Base-by-base conservation (phyloP, 2,113 vertebrate genomes). In the Oceanodroma tethys region DNA sequence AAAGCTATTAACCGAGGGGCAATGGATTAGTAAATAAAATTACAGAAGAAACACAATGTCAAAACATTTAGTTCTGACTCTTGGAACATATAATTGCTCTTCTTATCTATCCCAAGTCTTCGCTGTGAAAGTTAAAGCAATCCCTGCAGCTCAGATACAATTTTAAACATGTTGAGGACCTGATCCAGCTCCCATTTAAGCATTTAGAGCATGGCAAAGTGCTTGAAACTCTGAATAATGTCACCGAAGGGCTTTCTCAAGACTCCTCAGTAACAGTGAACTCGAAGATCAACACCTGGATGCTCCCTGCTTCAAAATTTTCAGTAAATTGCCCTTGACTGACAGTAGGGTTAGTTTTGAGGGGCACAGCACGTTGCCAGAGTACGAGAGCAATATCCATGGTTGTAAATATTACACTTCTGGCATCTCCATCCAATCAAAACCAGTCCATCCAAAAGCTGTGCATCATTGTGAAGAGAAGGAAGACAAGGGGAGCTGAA, bases 21-120 rank as follows among this genome's bases (percentile, higher is more conserved):
- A 95, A 88, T 32, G 80, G 63, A 74, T 92, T 95, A 88, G 91
- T 94, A 90, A 94, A 93, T 96, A 92, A 95, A 92, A 62, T 81
- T 68, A 86, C 72, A 86, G 67, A 65, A 90, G 87, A 91, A 97
- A 83, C 66, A 70, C 47, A 34, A 85, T 86, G 40, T 92, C 88
- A 96, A 70, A 88, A 92, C 52, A 93, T n/a, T 88, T 62, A 74
- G 53, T 71, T 93, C 90, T 93, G 74, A 63, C 72, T 80, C 82
- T 50, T 43, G 14, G 63, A 95, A 93, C 20, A 32, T 32, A 14
- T 79, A 92, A 76, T 87, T 90, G 72, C 81, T 88, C 72, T 79
- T 90, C 43, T 93, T 87, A 85, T 36, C 43, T 87, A 66, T 15
- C 30, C 45, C 52, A 75, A 80, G 84, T 65, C 73, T 85, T 76